Base-by-base conservation (phyloP, 2,113 vertebrate species). In the Leucoraja erinaceus region DNA sequence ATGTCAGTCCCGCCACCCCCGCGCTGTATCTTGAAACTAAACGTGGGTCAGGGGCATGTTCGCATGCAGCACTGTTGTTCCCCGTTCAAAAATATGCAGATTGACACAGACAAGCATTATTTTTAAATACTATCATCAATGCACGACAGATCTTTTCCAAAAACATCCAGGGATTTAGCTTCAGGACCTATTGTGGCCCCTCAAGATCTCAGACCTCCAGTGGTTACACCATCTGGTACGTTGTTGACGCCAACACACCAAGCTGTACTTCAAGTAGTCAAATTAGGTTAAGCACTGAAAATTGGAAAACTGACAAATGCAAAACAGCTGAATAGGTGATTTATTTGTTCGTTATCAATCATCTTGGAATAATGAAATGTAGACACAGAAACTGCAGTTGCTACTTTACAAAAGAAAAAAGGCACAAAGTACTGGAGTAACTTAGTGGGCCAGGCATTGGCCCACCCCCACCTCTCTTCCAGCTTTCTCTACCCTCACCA, bases 51-150 rank as follows among this genome's bases (percentile, higher is more conserved):
- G 38, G 38, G 38, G 38, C 38, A 47, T 47, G 38, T 47, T 47
- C 38, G 38, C 38, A 47, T 47, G 38, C 38, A 47, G 38, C 38
- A 47, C 38, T 47, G 38, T 47, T 47, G 38, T 47, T 47, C 38
- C 38, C 38, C 3, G 38, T 47, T 47, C 38, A 47, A 72, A 91
- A 22, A 25, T 47, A 38, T 74, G 66, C 10, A 91, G 68, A 47
- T 72, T 22, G 28, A 47, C 86, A 70, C 4, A 91, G 38, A 20
- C 72, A 72, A 20, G 25, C 88, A 72, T 54, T 20, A 70, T 72
- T 91, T 78, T 91, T 25, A 91, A 91, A 91, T 54, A 72, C n/a
- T 70, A 33, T 33, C 90, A 72, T 22, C 90, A 91, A 91, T 91
- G 38, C 25, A 70, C 22, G 22, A 22, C 66, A 47, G 25, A 11